phyloP scores from a whole-genome alignment of 2,797 vertebrate species.

The Pipistrellus pygmaeus region DNA sequence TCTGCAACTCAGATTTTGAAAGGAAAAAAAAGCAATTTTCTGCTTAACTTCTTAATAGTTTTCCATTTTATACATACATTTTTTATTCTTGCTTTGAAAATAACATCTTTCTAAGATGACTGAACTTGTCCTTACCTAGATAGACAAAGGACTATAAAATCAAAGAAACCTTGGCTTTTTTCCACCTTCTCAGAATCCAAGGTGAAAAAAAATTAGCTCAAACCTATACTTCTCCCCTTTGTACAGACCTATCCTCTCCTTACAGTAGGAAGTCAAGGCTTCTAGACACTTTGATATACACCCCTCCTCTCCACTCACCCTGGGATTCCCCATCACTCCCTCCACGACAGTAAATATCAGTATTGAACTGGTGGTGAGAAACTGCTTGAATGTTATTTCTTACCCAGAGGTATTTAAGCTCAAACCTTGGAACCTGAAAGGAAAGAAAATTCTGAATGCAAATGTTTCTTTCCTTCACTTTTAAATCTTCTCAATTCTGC shows the following conservation, averaged over 20 bases:
- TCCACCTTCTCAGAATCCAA: constrained; percentile 4
- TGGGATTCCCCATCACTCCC: background rate
- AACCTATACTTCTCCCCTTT: constrained; percentile 27
- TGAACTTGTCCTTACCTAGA: constrained; percentile 38
- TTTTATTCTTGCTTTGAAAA: constrained; percentile 58
- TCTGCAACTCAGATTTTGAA: constrained; percentile 34
- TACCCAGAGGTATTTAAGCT: constrained; percentile 56
- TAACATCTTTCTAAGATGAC: constrained; percentile 26
- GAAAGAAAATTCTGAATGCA: constrained; percentile 63
- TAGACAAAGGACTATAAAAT: constrained; percentile 45
- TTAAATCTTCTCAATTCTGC: constrained; percentile 36
- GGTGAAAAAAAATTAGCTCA: background rate
- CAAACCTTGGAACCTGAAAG: constrained; percentile 50
- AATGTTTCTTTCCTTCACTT: constrained; percentile 63
- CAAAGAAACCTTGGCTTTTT: constrained; percentile 45
- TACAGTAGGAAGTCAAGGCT: constrained; percentile 31
- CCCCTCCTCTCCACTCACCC: background rate
- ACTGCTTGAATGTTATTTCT: constrained; percentile 51
- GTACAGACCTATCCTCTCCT: background rate
- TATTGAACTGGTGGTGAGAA: constrained; percentile 24
- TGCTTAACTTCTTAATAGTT: constrained; percentile 45
- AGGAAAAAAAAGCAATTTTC: background rate
- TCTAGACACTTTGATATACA: constrained; percentile 45
- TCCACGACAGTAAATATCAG: background rate
- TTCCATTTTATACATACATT: constrained; percentile 19